phyloP scores from a whole-genome alignment of 2,888 invertebrate genomes.

The Nematopogon swammerdamellus region DNA sequence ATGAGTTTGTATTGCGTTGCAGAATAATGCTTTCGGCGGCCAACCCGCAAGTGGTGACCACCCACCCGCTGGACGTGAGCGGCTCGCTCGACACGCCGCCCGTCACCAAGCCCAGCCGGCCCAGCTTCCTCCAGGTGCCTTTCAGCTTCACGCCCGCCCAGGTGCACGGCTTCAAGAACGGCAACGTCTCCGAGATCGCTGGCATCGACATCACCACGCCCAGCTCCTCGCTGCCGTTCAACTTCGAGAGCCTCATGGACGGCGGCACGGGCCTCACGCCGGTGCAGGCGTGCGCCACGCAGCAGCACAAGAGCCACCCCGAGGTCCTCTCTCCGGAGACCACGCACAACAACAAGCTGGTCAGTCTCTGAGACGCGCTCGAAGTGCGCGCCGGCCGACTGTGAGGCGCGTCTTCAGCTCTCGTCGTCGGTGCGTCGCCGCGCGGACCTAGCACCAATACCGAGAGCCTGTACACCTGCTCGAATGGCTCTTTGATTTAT shows the following conservation, averaged over 20 bases:
- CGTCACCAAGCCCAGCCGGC: slow-evolving; percentile 60
- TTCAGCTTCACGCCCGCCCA: slow-evolving; percentile 53
- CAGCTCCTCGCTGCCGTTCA: slow-evolving; percentile 82
- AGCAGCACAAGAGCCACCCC: slow-evolving; percentile 71
- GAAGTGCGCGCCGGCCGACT: too few species aligned
- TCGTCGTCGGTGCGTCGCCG: not conserved
- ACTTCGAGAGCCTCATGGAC: slow-evolving; percentile 91
- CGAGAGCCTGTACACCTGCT: too few species aligned
- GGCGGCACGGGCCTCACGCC: slow-evolving; percentile 92
- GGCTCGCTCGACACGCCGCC: slow-evolving; percentile 29
- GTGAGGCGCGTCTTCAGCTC: not conserved
- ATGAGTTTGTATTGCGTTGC: slow-evolving; percentile 8
- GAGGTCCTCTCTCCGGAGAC: slow-evolving; percentile 72
- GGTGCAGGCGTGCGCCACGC: slow-evolving; percentile 74
- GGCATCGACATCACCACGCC: slow-evolving; percentile 86
- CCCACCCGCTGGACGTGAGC: slow-evolving; percentile 12
- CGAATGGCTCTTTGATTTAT: too few species aligned
- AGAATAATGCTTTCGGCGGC: slow-evolving; percentile 54
- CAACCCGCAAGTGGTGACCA: slow-evolving; percentile 38
- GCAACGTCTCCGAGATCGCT: slow-evolving; percentile 60
- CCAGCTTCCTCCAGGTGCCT: slow-evolving; percentile 69
- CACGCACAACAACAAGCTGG: slow-evolving; percentile 71
- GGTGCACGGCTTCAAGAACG: slow-evolving; percentile 47
- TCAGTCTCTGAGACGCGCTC: slow-evolving; percentile 72
- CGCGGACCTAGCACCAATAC: too few species aligned